Conservation (phyloP, 2,797 vertebrate species). For the Halcyon leucocephala region DNA sequence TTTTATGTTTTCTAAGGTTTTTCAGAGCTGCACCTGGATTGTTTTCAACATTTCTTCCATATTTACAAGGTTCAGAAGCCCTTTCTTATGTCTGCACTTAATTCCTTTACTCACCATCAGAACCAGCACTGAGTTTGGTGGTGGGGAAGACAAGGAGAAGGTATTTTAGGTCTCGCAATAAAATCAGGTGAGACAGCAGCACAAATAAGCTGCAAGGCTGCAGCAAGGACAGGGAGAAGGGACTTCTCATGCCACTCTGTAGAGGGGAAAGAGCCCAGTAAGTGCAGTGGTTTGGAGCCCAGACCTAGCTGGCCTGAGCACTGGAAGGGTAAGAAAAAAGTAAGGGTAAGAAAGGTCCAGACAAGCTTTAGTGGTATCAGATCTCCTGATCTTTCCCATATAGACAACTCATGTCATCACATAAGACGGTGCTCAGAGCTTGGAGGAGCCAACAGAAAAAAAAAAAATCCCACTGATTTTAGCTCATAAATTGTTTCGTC, state of each 20-base stretch:
- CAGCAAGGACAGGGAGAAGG: background rate
- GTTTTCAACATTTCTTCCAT: background rate
- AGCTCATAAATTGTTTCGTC: background rate
- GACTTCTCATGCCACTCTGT: background rate
- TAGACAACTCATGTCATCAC: background rate
- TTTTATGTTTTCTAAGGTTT: background rate
- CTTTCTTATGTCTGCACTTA: background rate
- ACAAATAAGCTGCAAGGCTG: background rate
- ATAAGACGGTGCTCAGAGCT: background rate
- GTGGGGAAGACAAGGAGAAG: background rate
- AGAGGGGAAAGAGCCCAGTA: background rate
- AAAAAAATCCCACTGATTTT: background rate
- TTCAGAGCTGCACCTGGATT: fast-evolving
- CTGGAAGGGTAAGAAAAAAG: background rate
- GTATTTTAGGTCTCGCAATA: background rate
- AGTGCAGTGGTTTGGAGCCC: background rate
- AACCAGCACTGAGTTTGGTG: background rate
- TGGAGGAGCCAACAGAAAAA: background rate
- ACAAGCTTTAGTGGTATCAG: background rate
- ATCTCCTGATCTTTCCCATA: background rate
- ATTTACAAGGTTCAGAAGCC: background rate
- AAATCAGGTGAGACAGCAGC: background rate
- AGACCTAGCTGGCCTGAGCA: background rate
- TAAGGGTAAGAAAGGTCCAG: background rate
- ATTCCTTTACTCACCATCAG: background rate